These are phyloP conservation scores for Cephalopachus bancanus DNA, from an alignment of 2,797 vertebrate species.

Conservation along the genomic window DNA sequence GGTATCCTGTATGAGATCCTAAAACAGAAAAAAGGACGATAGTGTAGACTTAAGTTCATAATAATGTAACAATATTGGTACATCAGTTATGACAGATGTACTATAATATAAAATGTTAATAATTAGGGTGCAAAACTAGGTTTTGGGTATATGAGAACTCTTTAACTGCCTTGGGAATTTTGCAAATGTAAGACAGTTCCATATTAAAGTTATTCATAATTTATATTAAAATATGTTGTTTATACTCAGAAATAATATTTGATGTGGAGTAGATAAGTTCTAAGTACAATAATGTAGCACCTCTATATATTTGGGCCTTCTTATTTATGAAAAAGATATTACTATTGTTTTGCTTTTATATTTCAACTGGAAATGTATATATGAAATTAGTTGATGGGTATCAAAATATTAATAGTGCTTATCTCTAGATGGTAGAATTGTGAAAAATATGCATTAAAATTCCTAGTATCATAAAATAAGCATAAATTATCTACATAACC, in stretches of 20 bases:
- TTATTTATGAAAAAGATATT: background rate
- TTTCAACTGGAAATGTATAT: background rate
- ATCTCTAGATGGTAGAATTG: slow-evolving; percentile 1
- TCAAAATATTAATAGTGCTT: background rate
- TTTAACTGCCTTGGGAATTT: background rate
- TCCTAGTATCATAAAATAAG: slow-evolving; percentile 7
- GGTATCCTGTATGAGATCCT: background rate
- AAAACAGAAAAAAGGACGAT: background rate
- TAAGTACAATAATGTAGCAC: background rate
- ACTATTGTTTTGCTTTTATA: slow-evolving; percentile 2
- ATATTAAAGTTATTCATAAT: background rate
- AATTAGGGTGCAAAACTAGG: background rate
- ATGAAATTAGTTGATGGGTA: background rate
- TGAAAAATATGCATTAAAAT: background rate
- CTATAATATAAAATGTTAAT: background rate
- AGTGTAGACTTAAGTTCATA: background rate
- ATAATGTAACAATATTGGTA: background rate
- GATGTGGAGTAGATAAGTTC: background rate
- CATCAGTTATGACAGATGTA: background rate
- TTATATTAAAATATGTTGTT: background rate
- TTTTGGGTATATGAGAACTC: background rate
- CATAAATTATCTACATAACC: background rate
- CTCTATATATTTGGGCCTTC: background rate
- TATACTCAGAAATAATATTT: slow-evolving; percentile 34
- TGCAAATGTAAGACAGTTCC: background rate